phyloP scores from a whole-genome alignment of 2,888 invertebrate species.

The Slavum lentiscoides region DNA sequence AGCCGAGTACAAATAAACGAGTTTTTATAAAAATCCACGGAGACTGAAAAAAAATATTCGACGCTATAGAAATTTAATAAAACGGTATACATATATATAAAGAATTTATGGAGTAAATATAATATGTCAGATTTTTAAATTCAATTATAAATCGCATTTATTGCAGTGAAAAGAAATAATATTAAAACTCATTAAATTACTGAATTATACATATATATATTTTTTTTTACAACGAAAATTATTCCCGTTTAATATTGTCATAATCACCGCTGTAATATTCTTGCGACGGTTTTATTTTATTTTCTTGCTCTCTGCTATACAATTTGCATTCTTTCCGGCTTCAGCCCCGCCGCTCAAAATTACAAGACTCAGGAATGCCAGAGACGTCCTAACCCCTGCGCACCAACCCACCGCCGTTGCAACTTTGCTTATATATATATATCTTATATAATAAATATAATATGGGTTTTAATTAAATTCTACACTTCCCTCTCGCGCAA shows the following conservation, averaged over 20 bases:
- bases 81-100: too few relatives aligned
- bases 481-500: not conserved
- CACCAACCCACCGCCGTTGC: not conserved
- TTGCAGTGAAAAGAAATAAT: too few relatives aligned
- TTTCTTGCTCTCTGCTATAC: not conserved
- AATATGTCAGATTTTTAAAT: too few relatives aligned
- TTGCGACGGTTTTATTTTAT: not conserved
- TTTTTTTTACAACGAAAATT: slow-evolving; percentile 1
- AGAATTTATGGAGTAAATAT: too few relatives aligned
- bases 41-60: too few relatives aligned
- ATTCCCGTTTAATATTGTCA: not conserved
- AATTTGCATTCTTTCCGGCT: slow-evolving; percentile 13
- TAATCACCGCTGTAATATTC: slow-evolving; percentile 6
- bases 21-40: too few relatives aligned
- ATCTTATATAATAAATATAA: not conserved
- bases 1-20: too few relatives aligned
- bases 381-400: not conserved
- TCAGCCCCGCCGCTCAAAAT: not conserved
- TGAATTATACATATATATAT: too few relatives aligned
- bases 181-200: too few relatives aligned
- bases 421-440: not conserved
- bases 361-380: slow-evolving; percentile 30
- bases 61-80: too few relatives aligned
- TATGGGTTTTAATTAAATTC: slow-evolving; percentile 45
- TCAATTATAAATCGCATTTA: too few relatives aligned